Conservation (phyloP, 2,888 invertebrate species). For the Noctua janthe region DNA sequence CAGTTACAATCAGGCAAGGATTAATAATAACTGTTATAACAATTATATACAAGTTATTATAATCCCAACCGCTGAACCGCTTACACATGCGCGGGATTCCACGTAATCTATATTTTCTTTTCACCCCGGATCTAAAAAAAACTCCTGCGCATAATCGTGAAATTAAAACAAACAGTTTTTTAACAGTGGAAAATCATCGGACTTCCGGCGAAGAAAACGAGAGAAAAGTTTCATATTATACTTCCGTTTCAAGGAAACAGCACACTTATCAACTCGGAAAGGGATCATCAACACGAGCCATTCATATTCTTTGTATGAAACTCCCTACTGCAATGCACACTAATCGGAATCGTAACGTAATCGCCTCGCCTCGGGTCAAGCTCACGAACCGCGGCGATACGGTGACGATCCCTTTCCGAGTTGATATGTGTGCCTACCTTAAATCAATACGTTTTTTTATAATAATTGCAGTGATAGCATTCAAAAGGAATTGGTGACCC, state of each 20-base stretch:
- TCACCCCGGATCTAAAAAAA: conserved; percentile 31
- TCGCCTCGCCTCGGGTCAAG: too few species aligned
- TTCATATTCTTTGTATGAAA: too few species aligned
- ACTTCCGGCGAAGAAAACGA: conserved; percentile 46
- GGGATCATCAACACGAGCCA: too few species aligned
- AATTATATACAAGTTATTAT: background rate
- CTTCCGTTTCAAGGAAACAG: background rate
- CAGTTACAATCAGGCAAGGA: background rate
- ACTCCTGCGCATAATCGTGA: conserved; percentile 34
- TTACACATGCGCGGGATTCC: background rate
- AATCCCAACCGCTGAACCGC: background rate
- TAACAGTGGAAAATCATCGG: conserved; percentile 47
- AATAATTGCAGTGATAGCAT: too few species aligned
- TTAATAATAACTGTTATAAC: background rate
- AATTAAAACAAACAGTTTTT: conserved; percentile 56
- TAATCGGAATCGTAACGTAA: too few species aligned
- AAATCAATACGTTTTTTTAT: too few species aligned
- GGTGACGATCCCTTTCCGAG: too few species aligned
- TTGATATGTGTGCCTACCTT: too few species aligned
- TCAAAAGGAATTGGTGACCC: too few species aligned
- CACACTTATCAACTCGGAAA: too few species aligned
- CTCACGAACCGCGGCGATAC: too few species aligned
- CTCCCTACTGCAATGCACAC: too few species aligned
- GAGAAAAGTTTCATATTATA: background rate
- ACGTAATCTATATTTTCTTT: conserved; percentile 1